Evolutionary conservation across 2,113 vertebrate species (phyloP), one percentile per base, ranked within the genome.

Genomic region (Syngnathus floridae): DNA sequence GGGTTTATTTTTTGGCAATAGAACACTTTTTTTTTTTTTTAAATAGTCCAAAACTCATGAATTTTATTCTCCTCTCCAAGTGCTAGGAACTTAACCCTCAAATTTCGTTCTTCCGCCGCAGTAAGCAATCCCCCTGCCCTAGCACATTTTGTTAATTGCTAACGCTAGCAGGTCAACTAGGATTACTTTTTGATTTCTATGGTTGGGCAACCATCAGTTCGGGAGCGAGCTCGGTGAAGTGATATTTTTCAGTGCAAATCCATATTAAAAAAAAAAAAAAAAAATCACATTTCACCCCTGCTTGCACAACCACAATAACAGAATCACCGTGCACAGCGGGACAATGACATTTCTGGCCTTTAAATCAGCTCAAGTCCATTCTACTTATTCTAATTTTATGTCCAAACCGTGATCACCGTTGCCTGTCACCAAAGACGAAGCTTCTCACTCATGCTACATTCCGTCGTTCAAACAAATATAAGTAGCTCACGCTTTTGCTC

Each of bases 361-460:
- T 1, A 26, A 49, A n/a, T 49, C 41, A 4, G 40, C 16, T 26
- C 0, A 71, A 76, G 77, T 75, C 66, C 85, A 82, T 85, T 84
- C 84, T 79, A 86, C 83, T 86, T 84, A 58, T 80, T 78, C 67
- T 82, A 83, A 84, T 76, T 8, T 79, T 79, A 82, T 76, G 64
- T 72, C 79, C 61, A 84, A 85, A 89, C 88, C 86, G 88, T 84
- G 88, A 77, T 88, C 83, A 80, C 84, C 79, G 79, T 82, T 78
- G 83, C 83, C 83, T 84, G 80, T 81, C 85, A 82, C 76, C 86
- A 86, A 89, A 85, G 82, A 86, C 48, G 74, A 84, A 82, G 82
- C 82, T 86, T 83, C 55, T 66, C 73, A 75, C 69, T 82, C 81
- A 83, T 87, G 88, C 89, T 90, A 91, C 89, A 90, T 91, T 91